Evolutionary conservation across 2,113 vertebrate species (phyloP).

Genomic region (Lampris megalopsis): DNA sequence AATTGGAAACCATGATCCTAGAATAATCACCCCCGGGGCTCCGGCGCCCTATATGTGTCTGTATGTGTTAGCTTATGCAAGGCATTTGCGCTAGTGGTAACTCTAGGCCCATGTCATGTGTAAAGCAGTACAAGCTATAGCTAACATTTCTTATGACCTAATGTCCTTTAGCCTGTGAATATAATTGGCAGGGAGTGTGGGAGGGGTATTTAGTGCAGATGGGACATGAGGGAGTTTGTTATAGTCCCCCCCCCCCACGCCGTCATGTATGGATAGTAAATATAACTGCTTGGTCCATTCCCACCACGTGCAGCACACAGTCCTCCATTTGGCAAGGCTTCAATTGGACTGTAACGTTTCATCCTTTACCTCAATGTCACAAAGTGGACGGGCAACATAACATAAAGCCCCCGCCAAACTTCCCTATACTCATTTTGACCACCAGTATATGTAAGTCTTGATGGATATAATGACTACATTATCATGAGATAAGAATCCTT

Average conservation of each 20-base stretch:
- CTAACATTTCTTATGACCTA: conserved; percentile 41
- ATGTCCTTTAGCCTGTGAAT: conserved; percentile 1
- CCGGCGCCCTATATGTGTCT: conserved; percentile 6
- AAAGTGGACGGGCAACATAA: too few relatives aligned
- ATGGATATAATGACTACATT: not conserved
- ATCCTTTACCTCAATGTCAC: too few relatives aligned
- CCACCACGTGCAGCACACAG: too few relatives aligned
- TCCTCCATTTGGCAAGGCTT: too few relatives aligned
- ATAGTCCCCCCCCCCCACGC: too few relatives aligned
- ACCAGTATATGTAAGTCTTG: too few relatives aligned
- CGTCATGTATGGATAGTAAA: too few relatives aligned
- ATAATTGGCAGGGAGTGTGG: not conserved
- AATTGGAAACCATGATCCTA: conserved; percentile 34
- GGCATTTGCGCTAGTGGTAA: conserved; percentile 57
- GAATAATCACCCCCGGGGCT: conserved; percentile 34
- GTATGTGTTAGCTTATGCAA: conserved; percentile 43
- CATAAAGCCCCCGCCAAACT: too few relatives aligned
- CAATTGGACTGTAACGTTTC: too few relatives aligned
- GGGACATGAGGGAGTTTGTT: too few relatives aligned
- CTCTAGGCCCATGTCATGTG: conserved; percentile 37
- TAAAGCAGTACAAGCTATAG: conserved; percentile 17
- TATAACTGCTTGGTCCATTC: too few relatives aligned
- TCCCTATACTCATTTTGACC: too few relatives aligned
- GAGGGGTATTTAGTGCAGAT: not conserved
- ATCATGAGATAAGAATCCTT: not conserved